These are phyloP conservation scores for Octomys mimax DNA, from an alignment of 2,797 vertebrate genomes.

Conservation along the genomic window DNA sequence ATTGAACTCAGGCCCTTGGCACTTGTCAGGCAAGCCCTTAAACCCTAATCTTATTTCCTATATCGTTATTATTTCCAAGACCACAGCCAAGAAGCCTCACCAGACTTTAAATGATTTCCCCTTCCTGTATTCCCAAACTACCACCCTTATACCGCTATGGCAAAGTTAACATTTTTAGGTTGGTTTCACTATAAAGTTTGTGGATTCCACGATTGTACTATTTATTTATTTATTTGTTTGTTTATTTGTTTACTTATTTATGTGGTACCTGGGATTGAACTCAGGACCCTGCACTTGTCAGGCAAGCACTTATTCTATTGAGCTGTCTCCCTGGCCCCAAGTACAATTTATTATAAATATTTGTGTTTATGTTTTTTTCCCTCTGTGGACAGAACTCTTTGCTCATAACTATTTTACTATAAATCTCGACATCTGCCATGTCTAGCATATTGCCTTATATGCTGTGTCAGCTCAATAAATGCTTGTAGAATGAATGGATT, in stretches of 20 bases:
- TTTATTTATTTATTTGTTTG: conserved; percentile 26
- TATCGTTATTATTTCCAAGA: conserved; percentile 1
- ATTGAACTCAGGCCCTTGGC: too few relatives aligned
- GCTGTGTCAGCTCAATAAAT: background rate
- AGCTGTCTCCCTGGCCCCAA: too few relatives aligned
- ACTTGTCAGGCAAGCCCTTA: too few relatives aligned
- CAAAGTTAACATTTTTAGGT: background rate
- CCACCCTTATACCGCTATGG: background rate
- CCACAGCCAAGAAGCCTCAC: background rate
- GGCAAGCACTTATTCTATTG: too few relatives aligned
- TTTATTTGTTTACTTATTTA: background rate
- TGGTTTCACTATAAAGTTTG: background rate
- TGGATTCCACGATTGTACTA: background rate
- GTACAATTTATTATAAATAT: background rate
- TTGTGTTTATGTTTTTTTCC: conserved; percentile 44
- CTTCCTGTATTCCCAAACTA: background rate
- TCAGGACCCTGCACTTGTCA: too few relatives aligned
- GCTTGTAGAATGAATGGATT: conserved; percentile 40
- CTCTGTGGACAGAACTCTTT: conserved; percentile 34
- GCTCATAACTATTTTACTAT: conserved; percentile 5
- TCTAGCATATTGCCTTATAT: background rate
- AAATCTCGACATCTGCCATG: background rate
- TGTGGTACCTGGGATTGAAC: too few relatives aligned
- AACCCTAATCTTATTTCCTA: background rate
- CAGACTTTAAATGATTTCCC: background rate